Base-by-base conservation (phyloP, 2,113 vertebrate genomes). In the Hiodon tergisus region DNA sequence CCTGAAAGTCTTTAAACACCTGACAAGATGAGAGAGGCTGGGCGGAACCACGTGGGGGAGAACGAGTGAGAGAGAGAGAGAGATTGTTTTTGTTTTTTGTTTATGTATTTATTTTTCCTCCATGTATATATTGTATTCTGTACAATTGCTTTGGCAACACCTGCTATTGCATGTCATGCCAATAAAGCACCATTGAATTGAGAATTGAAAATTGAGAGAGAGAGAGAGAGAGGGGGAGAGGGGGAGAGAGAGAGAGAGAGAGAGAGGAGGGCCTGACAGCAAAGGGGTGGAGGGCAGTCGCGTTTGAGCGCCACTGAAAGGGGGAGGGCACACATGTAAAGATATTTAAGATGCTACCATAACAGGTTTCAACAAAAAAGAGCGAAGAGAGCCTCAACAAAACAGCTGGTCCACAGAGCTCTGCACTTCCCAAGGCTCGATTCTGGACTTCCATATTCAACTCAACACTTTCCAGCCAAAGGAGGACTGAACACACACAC, bases 271-370 rank as follows among this genome's bases (percentile, higher is more conserved):
- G 77, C 82, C 74, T 79, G 80, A 82, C 82, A 80, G 80, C 82
- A 84, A 81, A 79, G 79, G 73, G 83, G 81, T 87, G 84, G 79
- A 82, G 80, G 75, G 76, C 66, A 59, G 74, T 76, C 79, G 83
- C 80, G 83, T 79, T 76, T 81, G 82, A 75, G 76, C 78, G 77
- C 74, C 71, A 75, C 74, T 52, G 65, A 60, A 86, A 86, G 90
- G 89, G 83, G 94, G 93, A 91, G 91, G 94, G 85, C 87, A 88
- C 81, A 90, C 67, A 81, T 83, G 86, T 82, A 88, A 89, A 80
- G 80, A 88, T 96, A 99, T 95, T 96, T 97, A 98, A 97, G 93
- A 93, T 94, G 93, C 89, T 85, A 83, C 51, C 81, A 85, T 81
- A 86, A 69, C 81, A 84, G 86, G 83, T 76, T 83, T 86, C 87